Evolutionary conservation across 2,888 invertebrate species (phyloP).

Genomic region (Cephus sareptanus): DNA sequence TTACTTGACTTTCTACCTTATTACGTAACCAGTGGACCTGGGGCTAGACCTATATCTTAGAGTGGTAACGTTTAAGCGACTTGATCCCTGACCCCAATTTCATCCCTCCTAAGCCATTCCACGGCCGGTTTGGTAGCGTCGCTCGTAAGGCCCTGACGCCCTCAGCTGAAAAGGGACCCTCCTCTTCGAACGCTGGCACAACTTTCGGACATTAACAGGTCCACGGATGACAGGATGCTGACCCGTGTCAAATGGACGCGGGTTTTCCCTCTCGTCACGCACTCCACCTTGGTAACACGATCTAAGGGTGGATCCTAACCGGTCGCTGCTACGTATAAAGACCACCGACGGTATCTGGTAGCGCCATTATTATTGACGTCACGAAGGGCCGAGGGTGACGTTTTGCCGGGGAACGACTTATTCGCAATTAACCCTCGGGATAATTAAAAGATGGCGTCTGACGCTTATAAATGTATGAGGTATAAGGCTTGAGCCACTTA

Average conservation of each 20-base stretch:
- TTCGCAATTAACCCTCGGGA: background rate
- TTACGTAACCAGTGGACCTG: background rate
- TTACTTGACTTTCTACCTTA: background rate
- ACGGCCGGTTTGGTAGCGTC: background rate
- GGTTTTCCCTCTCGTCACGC: conserved; percentile 1
- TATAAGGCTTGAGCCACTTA: background rate
- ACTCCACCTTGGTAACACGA: background rate
- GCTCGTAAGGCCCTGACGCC: background rate
- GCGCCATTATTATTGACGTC: background rate
- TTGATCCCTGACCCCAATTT: background rate
- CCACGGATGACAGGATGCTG: conserved; percentile 16
- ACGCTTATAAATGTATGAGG: background rate
- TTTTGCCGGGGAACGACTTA: background rate
- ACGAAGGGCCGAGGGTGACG: background rate
- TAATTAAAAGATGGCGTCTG: background rate
- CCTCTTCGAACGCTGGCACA: background rate
- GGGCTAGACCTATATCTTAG: background rate
- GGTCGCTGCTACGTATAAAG: background rate
- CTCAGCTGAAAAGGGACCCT: background rate
- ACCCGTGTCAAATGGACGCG: conserved; percentile 16
- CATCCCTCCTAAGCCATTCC: background rate
- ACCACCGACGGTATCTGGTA: background rate
- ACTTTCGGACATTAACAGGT: conserved; percentile 15
- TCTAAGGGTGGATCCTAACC: background rate
- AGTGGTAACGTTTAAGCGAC: background rate